phyloP scores from a whole-genome alignment of 2,797 vertebrate species.

The Knipowitschia caucasica region DNA sequence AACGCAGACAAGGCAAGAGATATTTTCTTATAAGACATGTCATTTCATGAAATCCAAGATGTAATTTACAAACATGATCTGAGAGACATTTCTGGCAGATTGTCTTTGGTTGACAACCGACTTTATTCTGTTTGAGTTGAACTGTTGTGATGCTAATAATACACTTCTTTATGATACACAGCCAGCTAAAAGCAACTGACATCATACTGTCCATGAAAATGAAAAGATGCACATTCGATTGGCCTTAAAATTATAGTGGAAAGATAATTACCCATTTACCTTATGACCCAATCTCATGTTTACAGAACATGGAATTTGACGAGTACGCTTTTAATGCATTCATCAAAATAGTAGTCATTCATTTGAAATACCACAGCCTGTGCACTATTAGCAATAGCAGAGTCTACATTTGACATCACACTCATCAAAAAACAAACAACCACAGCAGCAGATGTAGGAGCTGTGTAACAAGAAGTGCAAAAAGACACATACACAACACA shows the following conservation, averaged over 20 bases:
- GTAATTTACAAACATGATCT: conserved; percentile 1
- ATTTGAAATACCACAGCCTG: conserved; percentile 57
- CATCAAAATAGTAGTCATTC: conserved; percentile 40
- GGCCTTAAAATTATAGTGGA: neutral
- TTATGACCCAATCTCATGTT: conserved; percentile 16
- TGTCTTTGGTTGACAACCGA: neutral
- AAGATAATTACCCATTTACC: neutral
- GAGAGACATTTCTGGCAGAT: neutral
- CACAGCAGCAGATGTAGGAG: no score
- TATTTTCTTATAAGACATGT: neutral
- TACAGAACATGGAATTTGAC: conserved; percentile 35
- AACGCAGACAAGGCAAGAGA: neutral
- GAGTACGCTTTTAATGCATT: conserved; percentile 55
- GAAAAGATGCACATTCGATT: no score
- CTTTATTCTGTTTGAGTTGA: conserved; percentile 1
- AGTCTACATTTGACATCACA: no score
- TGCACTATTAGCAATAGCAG: no score
- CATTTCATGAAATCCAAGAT: neutral
- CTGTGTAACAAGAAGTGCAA: no score
- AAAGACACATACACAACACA: no score
- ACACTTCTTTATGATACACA: neutral
- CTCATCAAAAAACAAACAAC: no score
- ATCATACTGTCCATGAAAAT: neutral
- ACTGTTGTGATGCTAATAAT: neutral
- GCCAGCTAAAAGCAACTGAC: neutral